A percentile compares a stretch with the other conserved stretches of the same genome.
Conservation (phyloP, 2,888 invertebrate genomes). For the Acheta domesticus region DNA sequence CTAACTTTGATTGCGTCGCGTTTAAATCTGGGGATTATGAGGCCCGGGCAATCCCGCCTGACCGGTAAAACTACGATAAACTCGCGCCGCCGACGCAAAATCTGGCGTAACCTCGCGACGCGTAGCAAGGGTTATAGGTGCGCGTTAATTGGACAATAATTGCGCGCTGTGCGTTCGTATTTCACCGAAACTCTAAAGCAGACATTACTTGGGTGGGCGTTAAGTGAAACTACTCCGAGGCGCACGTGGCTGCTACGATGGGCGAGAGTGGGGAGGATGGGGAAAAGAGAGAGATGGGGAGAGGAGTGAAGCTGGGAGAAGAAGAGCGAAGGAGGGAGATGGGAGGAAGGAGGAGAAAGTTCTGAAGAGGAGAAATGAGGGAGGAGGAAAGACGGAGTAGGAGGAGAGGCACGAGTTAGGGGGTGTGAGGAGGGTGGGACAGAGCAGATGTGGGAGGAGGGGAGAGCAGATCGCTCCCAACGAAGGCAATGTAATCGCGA, state of each 20-base stretch:
- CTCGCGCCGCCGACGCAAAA: background rate
- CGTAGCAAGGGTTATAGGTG: background rate
- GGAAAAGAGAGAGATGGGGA: too few species aligned
- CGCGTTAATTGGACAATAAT: slow-evolving; percentile 18
- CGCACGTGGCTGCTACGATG: background rate
- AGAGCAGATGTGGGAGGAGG: too few species aligned
- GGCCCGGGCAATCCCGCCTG: background rate
- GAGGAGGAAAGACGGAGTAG: too few species aligned
- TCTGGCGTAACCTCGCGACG: background rate
- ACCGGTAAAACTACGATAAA: slow-evolving; percentile 18
- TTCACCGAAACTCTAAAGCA: background rate
- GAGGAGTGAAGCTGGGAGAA: too few species aligned
- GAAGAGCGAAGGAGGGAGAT: too few species aligned
- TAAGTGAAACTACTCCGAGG: background rate
- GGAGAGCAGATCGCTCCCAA: background rate
- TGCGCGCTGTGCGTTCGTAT: background rate
- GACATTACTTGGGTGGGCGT: background rate
- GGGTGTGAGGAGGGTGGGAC: too few species aligned
- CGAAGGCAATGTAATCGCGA: background rate
- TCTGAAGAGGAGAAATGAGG: too few species aligned
- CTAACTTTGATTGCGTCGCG: slow-evolving; percentile 18
- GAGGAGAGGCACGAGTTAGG: too few species aligned
- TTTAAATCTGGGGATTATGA: slow-evolving; percentile 1
- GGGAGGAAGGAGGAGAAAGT: too few species aligned
- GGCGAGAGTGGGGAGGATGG: background rate